Evolutionary conservation across 2,888 invertebrate genomes (phyloP).

Genomic region (Cyclophora punctaria): DNA sequence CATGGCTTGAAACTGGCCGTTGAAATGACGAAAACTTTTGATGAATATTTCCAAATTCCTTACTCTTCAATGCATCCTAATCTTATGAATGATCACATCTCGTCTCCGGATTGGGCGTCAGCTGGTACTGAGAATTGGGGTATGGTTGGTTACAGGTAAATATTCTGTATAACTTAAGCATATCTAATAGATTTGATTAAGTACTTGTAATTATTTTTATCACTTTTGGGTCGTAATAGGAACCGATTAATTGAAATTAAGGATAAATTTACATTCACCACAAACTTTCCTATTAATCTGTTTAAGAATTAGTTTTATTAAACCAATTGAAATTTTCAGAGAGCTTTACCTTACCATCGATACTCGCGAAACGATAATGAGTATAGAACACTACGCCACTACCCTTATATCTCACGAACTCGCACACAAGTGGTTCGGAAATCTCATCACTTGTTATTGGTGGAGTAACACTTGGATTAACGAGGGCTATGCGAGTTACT

Average conservation of each 20-base stretch:
- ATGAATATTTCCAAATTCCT: slow-evolving; percentile 53
- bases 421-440: slow-evolving; percentile 89
- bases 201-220: no score
- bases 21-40: slow-evolving; percentile 51
- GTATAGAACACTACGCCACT: slow-evolving; percentile 61
- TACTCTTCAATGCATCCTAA: slow-evolving; percentile 47
- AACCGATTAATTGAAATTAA: no score
- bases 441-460: slow-evolving; percentile 81
- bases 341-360: slow-evolving; percentile 55
- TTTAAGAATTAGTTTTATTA: not conserved
- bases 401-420: slow-evolving; percentile 74
- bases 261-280: no score
- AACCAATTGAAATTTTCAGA: slow-evolving; percentile 29
- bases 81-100: slow-evolving; percentile 56
- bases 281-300: no score
- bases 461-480: slow-evolving; percentile 85
- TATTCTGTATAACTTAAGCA: not conserved
- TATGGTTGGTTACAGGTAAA: slow-evolving; percentile 67
- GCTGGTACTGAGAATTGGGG: slow-evolving; percentile 70
- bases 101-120: slow-evolving; percentile 68
- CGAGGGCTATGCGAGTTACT: slow-evolving; percentile 83
- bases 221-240: no score
- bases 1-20: slow-evolving; percentile 49
- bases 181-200: no score
- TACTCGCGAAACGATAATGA: slow-evolving; percentile 52